Base-by-base conservation (phyloP, 2,113 vertebrate species). In the Megaleporinus macrocephalus region DNA sequence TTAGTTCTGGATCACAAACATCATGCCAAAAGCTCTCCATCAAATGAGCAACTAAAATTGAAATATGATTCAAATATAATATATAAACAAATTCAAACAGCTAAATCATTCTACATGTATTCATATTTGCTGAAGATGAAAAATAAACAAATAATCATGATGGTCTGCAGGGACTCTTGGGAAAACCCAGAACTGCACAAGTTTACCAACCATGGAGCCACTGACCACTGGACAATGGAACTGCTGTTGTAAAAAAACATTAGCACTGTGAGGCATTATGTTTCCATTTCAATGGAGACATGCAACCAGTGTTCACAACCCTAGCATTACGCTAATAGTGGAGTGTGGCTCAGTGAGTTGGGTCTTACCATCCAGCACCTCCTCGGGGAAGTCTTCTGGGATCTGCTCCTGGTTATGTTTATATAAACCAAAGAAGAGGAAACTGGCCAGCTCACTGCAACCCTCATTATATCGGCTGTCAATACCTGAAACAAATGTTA, bases 381-480 rank as follows among this genome's bases (percentile, higher is more conserved):
- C 98, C 88, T 99, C 97, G 29, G 97, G 94, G 90, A 98, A 97
- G 16, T 95, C 97, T 7, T 92, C 92, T 13, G 85, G 78, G 0
- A 89, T 91, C 85, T 94, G 92, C 33, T 96, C 96, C 36, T 91
- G 94, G 86, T 88, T 95, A 84, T 94, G 94, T 85, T 93, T 96
- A 73, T 98, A 98, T n/a, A 99, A 91, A 79, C 94, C 97, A 84
- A 97, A 97, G 77, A 99, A 96, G 80, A 99, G 95, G 61, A 97
- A 98, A 88, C 96, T 96, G 0, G 97, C 97, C 87, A 99, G 92
- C 84, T 99, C 98, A 78, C 93, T 93, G 92, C 97, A 99, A 6
- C 98, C 98, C 81, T 96, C 95, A 51, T 98, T 99, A 87, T 98
- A 99, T 41, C 97, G 93, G 88, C 97, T 99, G 87, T 99, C 98